A percentile compares a stretch with the other conserved stretches of the same genome.
These are phyloP conservation scores for Glyptemys insculpta DNA, from an alignment of 2,797 vertebrate genomes.

Conservation along the genomic window DNA sequence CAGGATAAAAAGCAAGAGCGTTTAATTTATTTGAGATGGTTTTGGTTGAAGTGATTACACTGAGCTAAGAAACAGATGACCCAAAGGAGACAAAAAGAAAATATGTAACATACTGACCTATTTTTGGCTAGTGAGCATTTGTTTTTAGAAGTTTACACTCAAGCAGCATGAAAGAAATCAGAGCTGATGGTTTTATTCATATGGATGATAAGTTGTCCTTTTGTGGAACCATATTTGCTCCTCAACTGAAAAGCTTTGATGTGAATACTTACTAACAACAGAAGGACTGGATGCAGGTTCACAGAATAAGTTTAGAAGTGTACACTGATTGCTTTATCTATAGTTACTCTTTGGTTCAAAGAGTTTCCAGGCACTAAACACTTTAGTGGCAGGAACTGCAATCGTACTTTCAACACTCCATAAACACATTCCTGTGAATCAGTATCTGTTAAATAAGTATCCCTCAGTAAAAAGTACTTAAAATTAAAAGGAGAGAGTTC, in stretches of 20 bases:
- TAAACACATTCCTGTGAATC: accelerated
- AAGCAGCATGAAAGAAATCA: not conserved
- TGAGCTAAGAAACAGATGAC: not conserved
- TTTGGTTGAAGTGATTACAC: not conserved
- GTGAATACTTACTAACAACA: not conserved
- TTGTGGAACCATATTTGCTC: not conserved
- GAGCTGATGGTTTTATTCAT: not conserved
- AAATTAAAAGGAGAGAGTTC: accelerated
- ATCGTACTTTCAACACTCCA: accelerated
- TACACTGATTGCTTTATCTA: accelerated
- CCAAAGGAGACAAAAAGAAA: not conserved
- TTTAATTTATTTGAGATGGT: no score
- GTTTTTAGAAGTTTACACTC: not conserved
- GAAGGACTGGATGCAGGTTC: accelerated
- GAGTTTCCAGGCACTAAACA: accelerated
- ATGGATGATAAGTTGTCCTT: not conserved
- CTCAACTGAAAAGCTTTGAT: not conserved
- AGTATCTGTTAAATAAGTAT: not conserved
- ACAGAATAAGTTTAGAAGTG: accelerated
- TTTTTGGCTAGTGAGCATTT: not conserved
- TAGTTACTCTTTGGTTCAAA: not conserved
- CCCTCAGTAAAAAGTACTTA: not conserved
- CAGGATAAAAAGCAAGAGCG: not conserved
- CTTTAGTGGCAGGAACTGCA: accelerated
- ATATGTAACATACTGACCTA: not conserved